phyloP scores from a whole-genome alignment of 2,797 vertebrate genomes.

The Anisognathus igniventris region DNA sequence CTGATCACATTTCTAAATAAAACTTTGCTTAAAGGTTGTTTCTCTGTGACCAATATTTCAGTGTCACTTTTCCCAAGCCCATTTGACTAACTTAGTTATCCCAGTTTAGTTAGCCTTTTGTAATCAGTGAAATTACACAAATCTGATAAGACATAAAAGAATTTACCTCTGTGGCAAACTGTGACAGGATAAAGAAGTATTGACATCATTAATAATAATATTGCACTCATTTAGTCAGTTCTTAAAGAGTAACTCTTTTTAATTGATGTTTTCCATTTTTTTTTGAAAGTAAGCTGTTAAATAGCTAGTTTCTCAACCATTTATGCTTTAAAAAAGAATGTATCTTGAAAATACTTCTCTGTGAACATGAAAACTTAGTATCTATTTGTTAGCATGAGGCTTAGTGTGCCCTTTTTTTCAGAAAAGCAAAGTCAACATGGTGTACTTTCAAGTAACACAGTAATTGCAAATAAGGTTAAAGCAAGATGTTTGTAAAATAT shows the following conservation, averaged over 20 bases:
- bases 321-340: background rate
- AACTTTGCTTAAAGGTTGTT: background rate
- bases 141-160: background rate
- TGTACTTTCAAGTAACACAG: constrained; percentile 19
- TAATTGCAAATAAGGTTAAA: constrained; percentile 42
- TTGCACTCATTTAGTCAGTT: background rate
- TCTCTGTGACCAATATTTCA: background rate
- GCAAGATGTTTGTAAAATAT: constrained; percentile 48
- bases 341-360: constrained; percentile 11
- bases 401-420: background rate
- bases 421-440: constrained; percentile 15
- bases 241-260: background rate
- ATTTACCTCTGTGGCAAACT: background rate
- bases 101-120: background rate
- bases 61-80: background rate
- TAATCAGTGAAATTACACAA: background rate
- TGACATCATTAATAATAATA: background rate
- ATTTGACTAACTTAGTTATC: background rate
- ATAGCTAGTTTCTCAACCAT: background rate
- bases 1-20: background rate
- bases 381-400: background rate
- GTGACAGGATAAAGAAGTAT: background rate
- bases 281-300: background rate
- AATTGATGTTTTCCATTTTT: background rate
- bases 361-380: background rate